Evolutionary conservation across 2,888 invertebrate species (phyloP), one percentile per base, ranked within the genome.

Genomic region (Thymelicus lineola): DNA sequence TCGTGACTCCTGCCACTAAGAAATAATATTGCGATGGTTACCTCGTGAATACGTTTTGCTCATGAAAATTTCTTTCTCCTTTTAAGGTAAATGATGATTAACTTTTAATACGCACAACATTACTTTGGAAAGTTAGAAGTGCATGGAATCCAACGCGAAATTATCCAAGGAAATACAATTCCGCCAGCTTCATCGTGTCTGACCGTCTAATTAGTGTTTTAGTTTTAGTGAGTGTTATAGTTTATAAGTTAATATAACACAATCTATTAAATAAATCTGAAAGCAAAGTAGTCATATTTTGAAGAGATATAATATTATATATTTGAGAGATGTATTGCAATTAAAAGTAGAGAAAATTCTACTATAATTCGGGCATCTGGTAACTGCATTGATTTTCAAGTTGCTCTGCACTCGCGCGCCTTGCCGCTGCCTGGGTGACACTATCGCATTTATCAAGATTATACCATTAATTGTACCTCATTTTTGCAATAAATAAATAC

Each of bases 401-500:
- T 28, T 1, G 10, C 35, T 5, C 35, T 7, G 57, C 55, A 35
- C 35, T 14, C 74, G 66, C 60, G 66, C 72, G 53, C 53, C 20
- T 5, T 10, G 10, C 12, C 12, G 20, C 20, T 9, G 53, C 66
- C 73, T 64, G 20, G 71, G 70, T 74, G 74, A 75, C 76, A 72
- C 72, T 77, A 80, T 78, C 80, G 71, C 70, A 48, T 53, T 75
- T 70, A 79, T 84, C 84, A 77, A 76, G 75, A 82, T 82, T 81
- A 80, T 79, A 80, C 78, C 81, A 80, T 84, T 86, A 86, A 88
- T 88, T 83, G 83, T 82, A 79, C 79, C 76, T 85, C 85, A 88
- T 85, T 87, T 90, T 88, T 85, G 82, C 80, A 82, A 81, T 83
- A 86, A 86, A 85, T 84, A 86, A 82, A 86, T 84, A 84, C 83